Conservation (phyloP, 2,113 vertebrate genomes). For the Opisthocomus hoazin region DNA sequence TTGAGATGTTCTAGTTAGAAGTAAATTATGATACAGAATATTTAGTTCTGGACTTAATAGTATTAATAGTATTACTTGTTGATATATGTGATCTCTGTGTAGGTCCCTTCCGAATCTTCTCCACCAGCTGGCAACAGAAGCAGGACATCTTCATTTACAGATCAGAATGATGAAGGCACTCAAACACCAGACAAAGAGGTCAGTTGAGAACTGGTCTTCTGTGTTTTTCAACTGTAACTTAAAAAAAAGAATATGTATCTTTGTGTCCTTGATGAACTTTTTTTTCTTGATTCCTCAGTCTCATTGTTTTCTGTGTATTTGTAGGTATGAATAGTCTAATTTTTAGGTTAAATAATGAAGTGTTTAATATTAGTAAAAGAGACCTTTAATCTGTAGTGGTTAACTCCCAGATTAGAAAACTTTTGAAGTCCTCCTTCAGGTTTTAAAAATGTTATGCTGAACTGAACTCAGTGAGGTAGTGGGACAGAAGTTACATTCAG, state of each 20-base stretch:
- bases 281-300: not conserved
- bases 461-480: not conserved
- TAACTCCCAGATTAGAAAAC: not conserved
- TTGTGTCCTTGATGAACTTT: not conserved
- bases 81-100: not conserved
- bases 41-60: not conserved
- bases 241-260: not conserved
- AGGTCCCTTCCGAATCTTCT: constrained; percentile 56
- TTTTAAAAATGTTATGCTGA: not conserved
- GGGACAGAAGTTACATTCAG: not conserved
- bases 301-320: not conserved
- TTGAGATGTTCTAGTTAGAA: not conserved
- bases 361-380: not conserved
- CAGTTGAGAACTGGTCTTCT: constrained; percentile 36
- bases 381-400: not conserved
- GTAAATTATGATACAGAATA: not conserved
- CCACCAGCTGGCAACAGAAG: constrained; percentile 40
- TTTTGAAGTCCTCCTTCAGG: not conserved
- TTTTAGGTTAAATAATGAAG: not conserved
- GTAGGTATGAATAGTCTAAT: not conserved
- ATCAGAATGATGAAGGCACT: constrained; percentile 73
- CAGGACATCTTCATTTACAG: constrained; percentile 67
- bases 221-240: not conserved
- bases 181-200: constrained; percentile 85
- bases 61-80: not conserved